These are phyloP conservation scores for Haliclystus octoradiatus DNA, from an alignment of 30 jellyfish, hydroid and myxozoan species.

Conservation along the genomic window DNA sequence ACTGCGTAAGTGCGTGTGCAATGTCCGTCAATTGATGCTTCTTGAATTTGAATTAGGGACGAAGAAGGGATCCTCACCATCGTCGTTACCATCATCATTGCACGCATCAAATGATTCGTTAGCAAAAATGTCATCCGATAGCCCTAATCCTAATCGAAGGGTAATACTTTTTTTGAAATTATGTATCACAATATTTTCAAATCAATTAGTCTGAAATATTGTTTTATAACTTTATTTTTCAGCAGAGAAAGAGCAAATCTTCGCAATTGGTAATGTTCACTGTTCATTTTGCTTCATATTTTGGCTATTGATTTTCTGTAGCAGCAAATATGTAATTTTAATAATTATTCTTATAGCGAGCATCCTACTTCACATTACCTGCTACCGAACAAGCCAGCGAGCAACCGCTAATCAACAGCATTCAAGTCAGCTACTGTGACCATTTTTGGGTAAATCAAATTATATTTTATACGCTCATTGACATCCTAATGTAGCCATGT, in stretches of 20 bases:
- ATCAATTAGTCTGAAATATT: too few species aligned
- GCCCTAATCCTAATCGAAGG: not conserved
- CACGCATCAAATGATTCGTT: not conserved
- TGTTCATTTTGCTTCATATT: not conserved
- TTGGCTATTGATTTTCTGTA: not conserved
- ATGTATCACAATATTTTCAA: too few species aligned
- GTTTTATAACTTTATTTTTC: too few species aligned
- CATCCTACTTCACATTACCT: slow-evolving; percentile 43
- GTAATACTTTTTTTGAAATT: too few species aligned
- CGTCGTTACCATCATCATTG: not conserved
- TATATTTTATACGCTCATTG: not conserved
- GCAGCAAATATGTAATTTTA: too few species aligned
- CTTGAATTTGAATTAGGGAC: too few species aligned
- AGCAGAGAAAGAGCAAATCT: not conserved
- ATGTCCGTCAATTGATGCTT: too few species aligned
- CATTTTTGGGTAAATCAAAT: slow-evolving; percentile 42
- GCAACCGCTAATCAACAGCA: slow-evolving; percentile 28
- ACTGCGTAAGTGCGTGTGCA: too few species aligned
- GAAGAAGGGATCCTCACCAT: not conserved
- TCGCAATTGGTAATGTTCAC: not conserved
- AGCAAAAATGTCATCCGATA: not conserved
- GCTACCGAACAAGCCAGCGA: slow-evolving; percentile 41
- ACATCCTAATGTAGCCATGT: not conserved
- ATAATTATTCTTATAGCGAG: slow-evolving; percentile 34
- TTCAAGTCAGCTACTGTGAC: slow-evolving; percentile 56